Conservation (phyloP, 2,113 vertebrate species). For the Heteronetta atricapilla region DNA sequence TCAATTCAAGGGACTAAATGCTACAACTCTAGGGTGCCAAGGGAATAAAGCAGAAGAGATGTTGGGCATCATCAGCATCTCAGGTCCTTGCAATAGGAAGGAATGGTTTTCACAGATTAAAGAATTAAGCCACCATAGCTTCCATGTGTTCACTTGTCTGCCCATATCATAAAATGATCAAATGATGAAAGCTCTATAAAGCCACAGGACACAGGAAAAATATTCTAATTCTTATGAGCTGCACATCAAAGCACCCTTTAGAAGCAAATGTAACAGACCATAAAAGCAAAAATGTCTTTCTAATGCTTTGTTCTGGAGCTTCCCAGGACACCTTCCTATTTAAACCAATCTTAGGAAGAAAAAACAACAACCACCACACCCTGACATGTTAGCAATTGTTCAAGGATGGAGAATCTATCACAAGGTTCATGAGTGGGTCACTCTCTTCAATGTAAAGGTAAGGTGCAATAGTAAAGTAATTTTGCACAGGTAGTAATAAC, state of each 20-base stretch:
- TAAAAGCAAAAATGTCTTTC: not conserved
- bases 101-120: not conserved
- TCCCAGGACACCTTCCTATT: not conserved
- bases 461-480: not conserved
- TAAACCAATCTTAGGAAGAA: not conserved
- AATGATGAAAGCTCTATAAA: not conserved
- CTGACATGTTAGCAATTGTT: not conserved
- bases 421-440: not conserved
- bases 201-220: not conserved
- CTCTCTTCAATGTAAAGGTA: not conserved
- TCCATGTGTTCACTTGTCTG: not conserved
- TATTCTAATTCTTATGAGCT: not conserved
- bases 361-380: not conserved
- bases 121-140: not conserved
- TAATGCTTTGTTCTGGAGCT: not conserved
- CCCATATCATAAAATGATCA: not conserved
- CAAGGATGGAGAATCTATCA: not conserved
- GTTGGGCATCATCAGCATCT: not conserved
- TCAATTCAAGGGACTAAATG: not conserved
- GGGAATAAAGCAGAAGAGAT: not conserved
- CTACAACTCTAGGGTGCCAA: not conserved
- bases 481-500: not conserved
- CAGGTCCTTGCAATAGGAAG: not conserved
- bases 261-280: not conserved
- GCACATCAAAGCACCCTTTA: not conserved